Base-by-base conservation (phyloP, 2,113 vertebrate species). In the Saguinus imperator region DNA sequence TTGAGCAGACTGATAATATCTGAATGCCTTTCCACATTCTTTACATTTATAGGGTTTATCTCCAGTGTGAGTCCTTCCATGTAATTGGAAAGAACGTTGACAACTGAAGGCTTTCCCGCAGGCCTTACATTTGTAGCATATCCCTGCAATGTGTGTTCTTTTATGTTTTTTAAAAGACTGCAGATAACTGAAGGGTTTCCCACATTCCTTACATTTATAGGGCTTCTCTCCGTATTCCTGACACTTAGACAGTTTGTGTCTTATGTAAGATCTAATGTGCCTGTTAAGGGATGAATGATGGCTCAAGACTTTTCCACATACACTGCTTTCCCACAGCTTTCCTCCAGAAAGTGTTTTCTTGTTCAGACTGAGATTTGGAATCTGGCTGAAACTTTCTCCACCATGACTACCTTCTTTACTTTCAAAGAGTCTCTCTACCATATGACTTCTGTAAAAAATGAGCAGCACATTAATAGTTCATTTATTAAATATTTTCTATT, bases 1-100 rank as follows among this genome's bases (percentile, higher is more conserved):
- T 79, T 77, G 75, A 77, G 75, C 43, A 0, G 75, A 48, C 14
- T 77, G 43, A 3, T 29, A 45, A 48, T 48, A 27, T 3, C 14
- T 17, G 43, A 48, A 96, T 14, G 90, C 93, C 70, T 98, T 98
- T 27, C 96, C 97, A 94, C 98, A 98, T 43, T 97, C 92, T 52
- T 85, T 85, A 58, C 98, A 98, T n/a, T 85, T 75, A 82, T 96
- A 96, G n/a, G 96, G 96, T 68, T 96, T 97, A 79, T 97, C 97
- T 68, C 97, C 97, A 93, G 95, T 96, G 76, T 97, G 97, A 66
- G 97, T 96, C 73, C 91, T 96, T 55, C 57, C 97, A 43, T 98
- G 97, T 80, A 96, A 95, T n/a, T 95, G 76, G 17, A 79, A 37
- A 45, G 80, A 57, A 9, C 52, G 57, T 16, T 87, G 87, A 21